These are phyloP conservation scores for Cactoblastis cactorum DNA, from an alignment of 2,888 invertebrate species.

Conservation along the genomic window DNA sequence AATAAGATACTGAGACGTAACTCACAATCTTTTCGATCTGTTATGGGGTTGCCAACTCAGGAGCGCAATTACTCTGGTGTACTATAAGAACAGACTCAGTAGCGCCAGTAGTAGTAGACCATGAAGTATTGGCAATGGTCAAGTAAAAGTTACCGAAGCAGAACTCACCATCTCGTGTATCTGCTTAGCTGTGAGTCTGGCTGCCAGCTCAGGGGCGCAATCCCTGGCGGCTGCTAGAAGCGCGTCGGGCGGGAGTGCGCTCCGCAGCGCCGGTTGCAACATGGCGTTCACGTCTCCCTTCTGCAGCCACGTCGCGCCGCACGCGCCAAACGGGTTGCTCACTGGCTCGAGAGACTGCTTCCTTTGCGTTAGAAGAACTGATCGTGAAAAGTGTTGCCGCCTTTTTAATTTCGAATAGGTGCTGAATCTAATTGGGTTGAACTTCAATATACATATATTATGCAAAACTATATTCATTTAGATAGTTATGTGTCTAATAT, in stretches of 20 bases:
- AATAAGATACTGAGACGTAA: no score
- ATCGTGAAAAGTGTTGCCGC: slow-evolving; percentile 44
- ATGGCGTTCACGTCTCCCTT: slow-evolving; percentile 68
- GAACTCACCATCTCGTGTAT: slow-evolving; percentile 90
- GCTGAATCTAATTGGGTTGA: not conserved
- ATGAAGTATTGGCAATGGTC: no score
- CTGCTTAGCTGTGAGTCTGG: slow-evolving; percentile 83
- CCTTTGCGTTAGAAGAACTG: slow-evolving; percentile 63
- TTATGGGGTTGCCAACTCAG: no score
- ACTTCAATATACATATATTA: no score
- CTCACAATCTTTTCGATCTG: no score
- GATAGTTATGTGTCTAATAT: no score
- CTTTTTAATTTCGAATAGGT: slow-evolving; percentile 16
- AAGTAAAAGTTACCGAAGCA: no score
- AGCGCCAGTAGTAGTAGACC: no score
- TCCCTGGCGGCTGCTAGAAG: slow-evolving; percentile 94
- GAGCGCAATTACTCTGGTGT: no score
- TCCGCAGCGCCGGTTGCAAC: slow-evolving; percentile 76
- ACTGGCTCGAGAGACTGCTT: slow-evolving; percentile 81
- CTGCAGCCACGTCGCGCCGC: slow-evolving; percentile 67
- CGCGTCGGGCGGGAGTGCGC: slow-evolving; percentile 84
- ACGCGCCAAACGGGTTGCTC: slow-evolving; percentile 80
- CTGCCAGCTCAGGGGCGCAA: slow-evolving; percentile 90
- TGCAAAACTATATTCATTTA: no score
- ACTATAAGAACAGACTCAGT: no score